Evolutionary conservation across 2,888 invertebrate species (phyloP).

Genomic region (Coelinius sp.): DNA sequence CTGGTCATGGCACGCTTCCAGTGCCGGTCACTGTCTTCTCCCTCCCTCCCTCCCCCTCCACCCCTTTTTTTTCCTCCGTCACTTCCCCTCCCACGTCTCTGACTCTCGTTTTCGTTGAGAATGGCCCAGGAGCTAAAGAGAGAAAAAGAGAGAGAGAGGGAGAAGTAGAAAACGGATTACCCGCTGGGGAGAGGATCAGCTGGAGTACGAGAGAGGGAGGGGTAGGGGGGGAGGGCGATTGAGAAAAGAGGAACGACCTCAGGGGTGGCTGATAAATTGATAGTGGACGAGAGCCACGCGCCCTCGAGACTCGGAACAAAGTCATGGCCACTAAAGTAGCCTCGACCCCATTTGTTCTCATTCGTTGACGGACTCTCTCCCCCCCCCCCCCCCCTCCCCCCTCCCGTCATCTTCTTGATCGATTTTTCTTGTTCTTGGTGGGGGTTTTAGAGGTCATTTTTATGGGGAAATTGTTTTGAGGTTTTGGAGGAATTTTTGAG

Average conservation of each 20-base stretch:
- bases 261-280: constrained; percentile 65
- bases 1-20: constrained; percentile 64
- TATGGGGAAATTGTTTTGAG: too few relatives aligned
- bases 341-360: constrained; percentile 27
- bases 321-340: constrained; percentile 23
- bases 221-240: constrained; percentile 35
- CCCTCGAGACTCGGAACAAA: constrained; percentile 44
- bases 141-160: constrained; percentile 18
- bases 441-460: background rate
- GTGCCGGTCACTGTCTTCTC: constrained; percentile 41
- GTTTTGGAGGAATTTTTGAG: too few relatives aligned
- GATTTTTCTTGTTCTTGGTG: background rate
- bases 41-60: constrained; percentile 45
- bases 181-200: constrained; percentile 35
- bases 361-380: constrained; percentile 20
- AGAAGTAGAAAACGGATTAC: constrained; percentile 32
- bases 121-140: constrained; percentile 32
- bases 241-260: constrained; percentile 38
- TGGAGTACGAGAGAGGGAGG: constrained; percentile 34
- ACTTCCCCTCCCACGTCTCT: constrained; percentile 42
- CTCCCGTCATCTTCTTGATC: background rate
- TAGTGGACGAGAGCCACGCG: constrained; percentile 68
- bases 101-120: constrained; percentile 39
- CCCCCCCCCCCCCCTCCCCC: background rate
- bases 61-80: constrained; percentile 35